Base-by-base conservation (phyloP, 2,888 invertebrate genomes). In the Dicyrtoma fusca region DNA sequence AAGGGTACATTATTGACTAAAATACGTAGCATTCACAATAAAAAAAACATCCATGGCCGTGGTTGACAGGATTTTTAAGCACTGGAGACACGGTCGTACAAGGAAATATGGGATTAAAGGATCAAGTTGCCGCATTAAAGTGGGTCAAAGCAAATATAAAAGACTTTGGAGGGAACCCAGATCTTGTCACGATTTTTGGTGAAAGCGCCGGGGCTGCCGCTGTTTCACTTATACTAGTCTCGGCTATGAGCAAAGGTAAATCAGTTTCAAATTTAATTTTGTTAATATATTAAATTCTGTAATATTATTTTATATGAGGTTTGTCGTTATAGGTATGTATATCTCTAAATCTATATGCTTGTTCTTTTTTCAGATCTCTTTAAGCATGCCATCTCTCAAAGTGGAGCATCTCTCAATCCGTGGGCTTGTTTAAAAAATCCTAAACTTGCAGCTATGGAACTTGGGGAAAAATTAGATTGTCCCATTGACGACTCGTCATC, bases 51-150 rank as follows among this genome's bases (percentile, higher is more conserved):
- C n/a, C n/a, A n/a, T n/a, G n/a, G n/a, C n/a, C n/a, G n/a, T n/a
- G n/a, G n/a, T n/a, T 25, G 6, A 8, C 62, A 76, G 79, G 79
- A 25, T 79, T 79, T 68, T 69, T 79, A 11, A 75, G 74, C 53
- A 78, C 79, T 4, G 76, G 76, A 14, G 79, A 78, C 73, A 69
- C 69, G 13, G 63, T 71, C 0, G 69, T 79, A 45, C 75, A 75
- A 45, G 78, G 79, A 3, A 79, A 79, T 55, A 55, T 64, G 17
- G 79, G 79, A 1, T 55, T 78, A 11, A 77, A 77, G 21, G 78
- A 71, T 53, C 72, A 72, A 49, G 72, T 70, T 5, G 59, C 53
- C 4, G 75, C 75, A 17, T 47, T 75, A 17, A 42, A 47, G 17
- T 71, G 71, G 71, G 25, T 71, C 0, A 17, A 44, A 44, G 21